These are phyloP conservation scores for Calcarius lapponicus DNA, from an alignment of 2,797 vertebrate species.

Conservation along the genomic window DNA sequence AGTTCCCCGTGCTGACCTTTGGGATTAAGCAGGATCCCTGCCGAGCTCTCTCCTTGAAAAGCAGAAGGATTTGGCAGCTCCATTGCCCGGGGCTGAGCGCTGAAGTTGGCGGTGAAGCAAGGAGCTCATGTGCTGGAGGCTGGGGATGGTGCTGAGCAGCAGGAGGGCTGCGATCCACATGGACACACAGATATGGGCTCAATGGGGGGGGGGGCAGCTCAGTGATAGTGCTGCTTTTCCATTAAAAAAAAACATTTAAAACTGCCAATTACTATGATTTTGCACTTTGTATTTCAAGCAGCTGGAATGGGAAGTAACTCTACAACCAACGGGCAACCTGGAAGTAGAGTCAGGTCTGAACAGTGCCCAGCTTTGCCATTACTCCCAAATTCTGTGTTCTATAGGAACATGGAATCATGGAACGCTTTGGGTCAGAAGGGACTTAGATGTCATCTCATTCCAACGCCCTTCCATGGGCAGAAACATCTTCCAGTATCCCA, in stretches of 20 bases:
- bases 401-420: background rate
- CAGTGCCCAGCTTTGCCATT: background rate
- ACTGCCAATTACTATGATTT: background rate
- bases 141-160: background rate
- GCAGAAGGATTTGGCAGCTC: background rate
- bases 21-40: background rate
- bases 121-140: background rate
- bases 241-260: background rate
- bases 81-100: fast-evolving
- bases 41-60: background rate
- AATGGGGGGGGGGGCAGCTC: fast-evolving
- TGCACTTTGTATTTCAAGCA: background rate
- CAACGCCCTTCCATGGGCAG: background rate
- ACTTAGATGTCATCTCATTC: fast-evolving
- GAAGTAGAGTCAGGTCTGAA: background rate
- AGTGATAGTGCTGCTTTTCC: background rate
- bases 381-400: background rate
- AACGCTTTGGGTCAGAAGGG: background rate
- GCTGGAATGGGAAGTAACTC: background rate
- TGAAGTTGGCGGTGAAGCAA: fast-evolving
- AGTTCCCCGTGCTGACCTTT: background rate
- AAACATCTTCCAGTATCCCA: background rate
- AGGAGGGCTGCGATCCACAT: background rate
- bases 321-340: fast-evolving
- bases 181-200: background rate